Evolutionary conservation across 1,140 invertebrate species (phyloP).

Genomic region (Drosophila asahinai): DNA sequence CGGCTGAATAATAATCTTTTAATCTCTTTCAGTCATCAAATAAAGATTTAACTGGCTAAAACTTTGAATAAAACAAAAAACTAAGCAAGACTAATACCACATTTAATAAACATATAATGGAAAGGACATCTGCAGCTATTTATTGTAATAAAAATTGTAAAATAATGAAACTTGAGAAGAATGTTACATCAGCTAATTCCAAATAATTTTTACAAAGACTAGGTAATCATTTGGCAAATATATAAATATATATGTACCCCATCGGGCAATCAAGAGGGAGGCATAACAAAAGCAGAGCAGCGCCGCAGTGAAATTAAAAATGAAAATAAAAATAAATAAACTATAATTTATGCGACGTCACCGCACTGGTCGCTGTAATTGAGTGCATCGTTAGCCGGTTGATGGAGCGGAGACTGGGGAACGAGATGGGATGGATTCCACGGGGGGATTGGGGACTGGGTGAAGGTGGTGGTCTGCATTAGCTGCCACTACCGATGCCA

Average conservation of each 20-base stretch:
- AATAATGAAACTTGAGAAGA: too few species aligned
- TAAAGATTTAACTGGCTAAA: too few species aligned
- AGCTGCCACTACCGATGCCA: slow-evolving; percentile 72
- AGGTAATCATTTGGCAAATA: slow-evolving; percentile 17
- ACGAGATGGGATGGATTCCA: neutral
- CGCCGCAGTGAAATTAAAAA: slow-evolving; percentile 42
- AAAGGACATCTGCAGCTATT: too few species aligned
- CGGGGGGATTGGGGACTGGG: slow-evolving; percentile 35
- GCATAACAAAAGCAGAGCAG: slow-evolving; percentile 33
- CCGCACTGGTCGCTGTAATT: slow-evolving; percentile 66
- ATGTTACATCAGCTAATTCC: neutral
- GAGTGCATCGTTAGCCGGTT: slow-evolving; percentile 76
- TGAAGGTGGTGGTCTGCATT: slow-evolving; percentile 40
- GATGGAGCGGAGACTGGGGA: slow-evolving; percentile 26
- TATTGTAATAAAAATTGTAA: too few species aligned
- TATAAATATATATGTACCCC: slow-evolving; percentile 1
- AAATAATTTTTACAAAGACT: neutral
- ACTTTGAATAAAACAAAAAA: too few species aligned
- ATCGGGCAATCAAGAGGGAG: slow-evolving; percentile 30
- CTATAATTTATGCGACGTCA: slow-evolving; percentile 71
- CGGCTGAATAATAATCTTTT: too few species aligned
- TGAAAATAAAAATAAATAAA: slow-evolving; percentile 62
- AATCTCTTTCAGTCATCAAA: too few species aligned
- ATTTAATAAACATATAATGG: too few species aligned
- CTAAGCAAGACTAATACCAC: too few species aligned